Base-by-base conservation (phyloP, 2,797 vertebrate genomes). In the Aratinga solstitialis region DNA sequence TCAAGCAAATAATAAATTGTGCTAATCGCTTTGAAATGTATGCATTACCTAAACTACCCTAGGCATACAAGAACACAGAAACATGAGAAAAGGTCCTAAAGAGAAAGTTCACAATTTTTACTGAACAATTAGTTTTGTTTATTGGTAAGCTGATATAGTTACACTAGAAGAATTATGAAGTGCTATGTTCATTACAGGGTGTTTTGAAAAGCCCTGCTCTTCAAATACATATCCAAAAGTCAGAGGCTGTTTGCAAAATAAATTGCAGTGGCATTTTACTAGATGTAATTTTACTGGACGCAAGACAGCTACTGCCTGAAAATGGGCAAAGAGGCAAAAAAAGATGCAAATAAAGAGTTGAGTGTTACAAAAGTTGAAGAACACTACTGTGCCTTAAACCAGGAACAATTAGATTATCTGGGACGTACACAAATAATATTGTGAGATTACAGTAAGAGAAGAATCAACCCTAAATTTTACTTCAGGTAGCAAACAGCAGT, bases 221-320 rank as follows among this genome's bases (percentile, higher is more conserved):
- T 89, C 79, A 81, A 53, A 78, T 40, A 82, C 2, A 29, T 16
- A 77, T 56, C 6, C 30, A 40, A 43, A 65, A 73, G 20, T 27
- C 43, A 45, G 11, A 42, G 32, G 68, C 42, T 74, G 15, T 71
- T 42, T 45, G 27, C 36, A 87, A 79, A 79, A 82, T 32, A n/a
- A 92, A 77, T 15, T 40, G 30, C 38, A 89, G 11, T 15, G 4
- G 22, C 4, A 72, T 69, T 93, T 87, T 89, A 80, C 12, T 45
- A 36, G 20, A 30, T 32, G 7, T 29, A 58, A 87, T 58, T 58
- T 58, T 87, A 72, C 12, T 61, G 40, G n/a, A 30, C 15, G 5
- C 26, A 58, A 85, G 24, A 73, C 29, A 61, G 58, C 58, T 89
- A 95, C 94, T 75, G 48, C 63, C 79, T 93, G 58, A 96, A 95